phyloP scores from a whole-genome alignment of 2,888 invertebrate genomes.

The Himalopsyche kuldschensis region DNA sequence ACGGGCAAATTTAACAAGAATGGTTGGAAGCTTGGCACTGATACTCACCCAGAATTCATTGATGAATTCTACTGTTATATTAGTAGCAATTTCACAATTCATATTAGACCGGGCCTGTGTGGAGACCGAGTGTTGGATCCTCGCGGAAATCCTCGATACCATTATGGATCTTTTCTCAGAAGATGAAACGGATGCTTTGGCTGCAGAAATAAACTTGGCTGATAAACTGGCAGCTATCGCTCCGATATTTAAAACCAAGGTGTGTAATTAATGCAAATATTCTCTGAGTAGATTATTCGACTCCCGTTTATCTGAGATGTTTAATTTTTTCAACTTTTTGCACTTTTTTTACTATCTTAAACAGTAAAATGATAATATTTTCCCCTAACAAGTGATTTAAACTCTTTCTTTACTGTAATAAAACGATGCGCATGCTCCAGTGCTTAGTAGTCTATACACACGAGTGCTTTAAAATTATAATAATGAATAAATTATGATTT shows the following conservation, averaged over 20 bases:
- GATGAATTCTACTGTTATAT: conserved; percentile 43
- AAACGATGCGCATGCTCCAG: too few relatives aligned
- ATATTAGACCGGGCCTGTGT: conserved; percentile 63
- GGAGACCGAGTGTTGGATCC: conserved; percentile 70
- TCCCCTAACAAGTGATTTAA: not conserved
- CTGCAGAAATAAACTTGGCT: conserved; percentile 65
- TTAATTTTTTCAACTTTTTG: too few relatives aligned
- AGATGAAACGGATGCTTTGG: conserved; percentile 70
- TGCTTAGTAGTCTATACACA: too few relatives aligned
- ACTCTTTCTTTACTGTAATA: too few relatives aligned
- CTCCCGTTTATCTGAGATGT: not conserved
- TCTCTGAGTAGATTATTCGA: not conserved
- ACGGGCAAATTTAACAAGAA: conserved; percentile 61
- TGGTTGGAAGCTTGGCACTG: conserved; percentile 61
- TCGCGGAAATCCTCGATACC: conserved; percentile 74
- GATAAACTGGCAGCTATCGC: conserved; percentile 62
- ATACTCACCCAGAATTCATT: conserved; percentile 51
- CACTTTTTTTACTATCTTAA: too few relatives aligned
- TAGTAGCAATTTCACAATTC: conserved; percentile 56
- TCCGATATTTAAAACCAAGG: conserved; percentile 68
- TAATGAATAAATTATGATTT: too few relatives aligned
- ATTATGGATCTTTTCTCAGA: conserved; percentile 77
- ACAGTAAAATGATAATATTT: too few relatives aligned
- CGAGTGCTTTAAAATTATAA: too few relatives aligned
- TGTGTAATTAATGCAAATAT: conserved; percentile 43